These are phyloP conservation scores for Stictonetta naevosa DNA, from an alignment of 2,113 vertebrate species.

Conservation along the genomic window DNA sequence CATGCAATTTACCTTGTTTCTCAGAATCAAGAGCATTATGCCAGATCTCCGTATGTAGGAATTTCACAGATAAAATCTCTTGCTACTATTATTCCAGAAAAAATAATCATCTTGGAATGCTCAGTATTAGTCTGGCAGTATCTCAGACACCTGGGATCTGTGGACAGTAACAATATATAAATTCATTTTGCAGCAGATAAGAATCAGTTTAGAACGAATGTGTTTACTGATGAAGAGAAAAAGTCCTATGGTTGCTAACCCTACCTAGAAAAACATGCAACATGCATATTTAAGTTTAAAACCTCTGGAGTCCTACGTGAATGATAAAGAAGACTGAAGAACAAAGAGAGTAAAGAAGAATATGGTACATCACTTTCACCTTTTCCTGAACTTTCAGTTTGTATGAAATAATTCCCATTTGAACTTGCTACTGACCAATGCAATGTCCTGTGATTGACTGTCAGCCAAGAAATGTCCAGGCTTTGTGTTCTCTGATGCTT, in stretches of 20 bases:
- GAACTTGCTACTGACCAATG: background rate
- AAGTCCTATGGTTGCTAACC: background rate
- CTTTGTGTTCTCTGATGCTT: background rate
- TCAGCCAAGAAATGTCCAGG: background rate
- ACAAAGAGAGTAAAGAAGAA: background rate
- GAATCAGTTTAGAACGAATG: background rate
- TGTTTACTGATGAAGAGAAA: background rate
- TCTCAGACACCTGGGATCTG: constrained; percentile 6
- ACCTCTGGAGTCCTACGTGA: background rate
- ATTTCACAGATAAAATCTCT: constrained; percentile 45
- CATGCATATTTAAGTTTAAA: background rate
- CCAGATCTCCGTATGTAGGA: background rate
- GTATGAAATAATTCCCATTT: background rate
- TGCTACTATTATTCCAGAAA: background rate
- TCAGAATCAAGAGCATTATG: background rate
- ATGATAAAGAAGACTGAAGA: background rate
- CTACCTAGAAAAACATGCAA: background rate
- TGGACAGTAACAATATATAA: background rate
- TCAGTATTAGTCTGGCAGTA: background rate
- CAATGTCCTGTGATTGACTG: rapidly evolving
- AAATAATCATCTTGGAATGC: constrained; percentile 1
- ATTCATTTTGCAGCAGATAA: background rate
- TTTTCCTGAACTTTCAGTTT: background rate
- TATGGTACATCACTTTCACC: background rate
- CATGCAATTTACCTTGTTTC: background rate